A percentile compares a stretch with the other conserved stretches of the same genome.
These are phyloP conservation scores for Beroe forskalii DNA, from an alignment of 37 sponge, comb jelly and placozoan genomes.

Conservation along the genomic window DNA sequence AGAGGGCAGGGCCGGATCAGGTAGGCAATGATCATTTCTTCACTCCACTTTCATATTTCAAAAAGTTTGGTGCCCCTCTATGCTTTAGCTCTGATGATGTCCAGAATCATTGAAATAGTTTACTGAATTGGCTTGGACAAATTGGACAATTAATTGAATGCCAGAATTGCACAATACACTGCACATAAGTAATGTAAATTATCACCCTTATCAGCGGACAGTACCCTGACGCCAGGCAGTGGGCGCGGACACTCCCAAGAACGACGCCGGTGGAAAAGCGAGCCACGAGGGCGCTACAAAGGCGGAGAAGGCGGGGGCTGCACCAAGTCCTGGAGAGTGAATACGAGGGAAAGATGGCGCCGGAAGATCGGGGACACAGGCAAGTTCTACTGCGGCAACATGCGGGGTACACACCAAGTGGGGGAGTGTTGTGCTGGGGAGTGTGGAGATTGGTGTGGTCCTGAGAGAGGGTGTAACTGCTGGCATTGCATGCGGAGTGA, in stretches of 20 bases:
- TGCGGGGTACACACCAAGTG: neutral
- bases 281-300: neutral
- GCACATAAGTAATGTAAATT: too few species aligned
- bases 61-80: too few species aligned
- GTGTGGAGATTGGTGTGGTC: constrained; percentile 2
- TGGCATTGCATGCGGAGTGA: neutral
- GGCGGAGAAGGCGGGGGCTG: neutral
- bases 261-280: neutral
- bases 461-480: neutral
- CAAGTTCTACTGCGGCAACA: constrained; percentile 7
- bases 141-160: too few species aligned
- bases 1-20: neutral
- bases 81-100: too few species aligned
- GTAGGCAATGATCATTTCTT: too few species aligned
- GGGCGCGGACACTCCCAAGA: neutral
- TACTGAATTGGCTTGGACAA: too few species aligned
- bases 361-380: neutral
- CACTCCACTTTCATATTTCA: too few species aligned
- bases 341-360: neutral
- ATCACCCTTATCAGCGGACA: too few species aligned
- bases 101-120: too few species aligned
- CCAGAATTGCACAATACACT: too few species aligned
- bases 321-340: neutral
- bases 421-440: neutral
- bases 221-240: neutral